Base-by-base conservation (phyloP, 1,140 invertebrate species). In the Papilio helenus region DNA sequence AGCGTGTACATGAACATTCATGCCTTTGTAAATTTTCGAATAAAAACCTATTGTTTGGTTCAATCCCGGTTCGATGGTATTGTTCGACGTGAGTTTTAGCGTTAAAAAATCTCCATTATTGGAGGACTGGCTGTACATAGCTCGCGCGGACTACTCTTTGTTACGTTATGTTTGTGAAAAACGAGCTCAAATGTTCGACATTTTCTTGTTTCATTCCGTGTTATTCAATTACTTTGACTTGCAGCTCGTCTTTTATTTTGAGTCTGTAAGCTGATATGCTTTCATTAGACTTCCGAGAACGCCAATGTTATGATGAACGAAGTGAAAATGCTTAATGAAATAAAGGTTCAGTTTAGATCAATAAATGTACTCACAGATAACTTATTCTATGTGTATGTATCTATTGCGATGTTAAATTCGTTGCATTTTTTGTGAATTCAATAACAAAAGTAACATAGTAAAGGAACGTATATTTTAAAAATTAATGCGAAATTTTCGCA, bases 11-110 rank as follows among this genome's bases (percentile, higher is more conserved):
- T 49, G 44, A 16, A 49, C 39, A 74, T 74, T 46, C 44, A 49
- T 42, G 72, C 39, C 72, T 74, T 74, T 49, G 44, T 74, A 74
- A 74, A 74, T 46, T 74, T 74, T 74, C 44, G 44, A 74, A 74
- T 74, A 74, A 74, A 74, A 72, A 74, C 20, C 72, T 49, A 74
- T 74, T 74, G 39, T 74, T 74, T 74, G 42, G 44, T 74, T 74
- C 72, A 74, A 46, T 46, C 44, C 42, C 72, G 20, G 42, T 74
- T 72, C 34, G 42, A 74, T 12, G 72, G 72, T 49, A 46, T 74
- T 74, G 39, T 74, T 49, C 42, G 72, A 74, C 9, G 72, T 26
- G 72, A 74, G 39, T 74, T 74, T 49, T 74, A 74, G 72, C 72
- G 20, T 74, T 74, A 74, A 74, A 72, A 44, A 72, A 42, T 72